Evolutionary conservation across 30 jellyfish, hydroid and myxozoan genomes (phyloP).

Genomic region (Rhopilema esculentum): DNA sequence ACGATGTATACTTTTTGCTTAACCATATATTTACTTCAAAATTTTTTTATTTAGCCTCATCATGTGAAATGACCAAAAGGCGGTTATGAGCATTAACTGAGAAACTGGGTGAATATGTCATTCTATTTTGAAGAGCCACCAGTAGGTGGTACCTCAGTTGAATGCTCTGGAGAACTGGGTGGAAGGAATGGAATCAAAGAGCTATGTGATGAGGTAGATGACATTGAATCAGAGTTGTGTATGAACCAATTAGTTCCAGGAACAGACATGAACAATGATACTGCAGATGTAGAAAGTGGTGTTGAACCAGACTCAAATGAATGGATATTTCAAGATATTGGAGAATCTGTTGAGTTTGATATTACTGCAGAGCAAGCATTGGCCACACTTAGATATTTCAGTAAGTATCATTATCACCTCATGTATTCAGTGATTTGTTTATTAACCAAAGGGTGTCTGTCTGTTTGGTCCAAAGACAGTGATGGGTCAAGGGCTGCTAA

Average conservation of each 20-base stretch:
- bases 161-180: no score
- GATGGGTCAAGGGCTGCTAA: no score
- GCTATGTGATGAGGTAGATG: neutral
- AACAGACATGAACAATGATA: conserved; percentile 41
- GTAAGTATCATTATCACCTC: conserved; percentile 69
- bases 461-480: no score
- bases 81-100: no score
- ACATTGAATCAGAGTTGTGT: neutral
- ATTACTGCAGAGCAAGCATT: conserved; percentile 90
- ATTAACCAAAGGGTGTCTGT: no score
- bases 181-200: neutral
- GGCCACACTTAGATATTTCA: conserved; percentile 89
- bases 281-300: conserved; percentile 82
- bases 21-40: no score
- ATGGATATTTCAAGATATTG: conserved; percentile 87
- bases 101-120: no score
- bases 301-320: conserved; percentile 87
- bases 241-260: neutral
- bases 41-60: no score
- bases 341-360: conserved; percentile 80
- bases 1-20: no score
- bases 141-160: neutral
- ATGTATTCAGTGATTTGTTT: no score
- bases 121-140: neutral
- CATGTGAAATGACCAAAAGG: no score